Evolutionary conservation across 2,888 invertebrate species (phyloP).

Genomic region (Brachyopa scutellaris): DNA sequence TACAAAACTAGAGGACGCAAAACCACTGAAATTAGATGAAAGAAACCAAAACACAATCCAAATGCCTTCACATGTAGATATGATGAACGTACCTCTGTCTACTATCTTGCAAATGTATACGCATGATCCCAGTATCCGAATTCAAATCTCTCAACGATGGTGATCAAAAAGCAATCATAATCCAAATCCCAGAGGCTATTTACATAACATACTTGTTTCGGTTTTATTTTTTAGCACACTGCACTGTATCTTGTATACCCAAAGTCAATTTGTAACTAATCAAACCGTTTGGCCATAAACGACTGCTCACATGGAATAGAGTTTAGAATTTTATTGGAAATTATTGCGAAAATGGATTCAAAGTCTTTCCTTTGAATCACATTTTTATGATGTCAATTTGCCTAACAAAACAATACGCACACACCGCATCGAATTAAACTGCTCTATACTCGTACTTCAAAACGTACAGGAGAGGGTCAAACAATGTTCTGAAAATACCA

Average conservation of each 20-base stretch:
- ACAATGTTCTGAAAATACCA: not conserved
- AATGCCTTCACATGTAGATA: no score
- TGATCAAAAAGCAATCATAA: conserved; percentile 46
- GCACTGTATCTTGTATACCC: no score
- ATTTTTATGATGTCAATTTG: conserved; percentile 60
- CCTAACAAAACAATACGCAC: conserved; percentile 46
- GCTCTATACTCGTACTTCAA: conserved; percentile 17
- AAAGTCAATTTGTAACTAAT: conserved; percentile 61
- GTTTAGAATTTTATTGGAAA: conserved; percentile 61
- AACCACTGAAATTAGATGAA: no score
- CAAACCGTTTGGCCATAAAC: conserved; percentile 52
- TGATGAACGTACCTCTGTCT: no score
- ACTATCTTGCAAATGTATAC: not conserved
- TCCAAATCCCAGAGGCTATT: conserved; percentile 43
- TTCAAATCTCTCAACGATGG: not conserved
- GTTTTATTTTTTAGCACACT: conserved; percentile 27
- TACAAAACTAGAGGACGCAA: no score
- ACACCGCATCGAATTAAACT: conserved; percentile 49
- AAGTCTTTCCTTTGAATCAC: conserved; percentile 32
- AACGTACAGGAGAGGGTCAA: conserved; percentile 26
- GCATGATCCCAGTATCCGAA: not conserved
- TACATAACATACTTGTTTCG: not conserved
- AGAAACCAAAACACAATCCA: no score
- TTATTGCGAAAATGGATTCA: conserved; percentile 63
- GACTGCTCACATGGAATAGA: conserved; percentile 36